phyloP scores from a whole-genome alignment of 2,797 vertebrate species.

The Trematomus bernacchii region DNA sequence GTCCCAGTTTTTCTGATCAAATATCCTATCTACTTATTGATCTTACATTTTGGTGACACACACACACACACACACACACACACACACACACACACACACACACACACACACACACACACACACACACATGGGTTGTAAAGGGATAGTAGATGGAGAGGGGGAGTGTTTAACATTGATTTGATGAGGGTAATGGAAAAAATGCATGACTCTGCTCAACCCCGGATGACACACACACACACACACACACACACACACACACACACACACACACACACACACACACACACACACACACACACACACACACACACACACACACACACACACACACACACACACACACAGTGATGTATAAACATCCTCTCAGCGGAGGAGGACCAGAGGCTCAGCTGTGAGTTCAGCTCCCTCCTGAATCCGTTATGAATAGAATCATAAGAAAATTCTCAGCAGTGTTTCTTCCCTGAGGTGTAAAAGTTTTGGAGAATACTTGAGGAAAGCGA shows the following conservation, averaged over 20 bases:
- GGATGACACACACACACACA: slow-evolving; percentile 58
- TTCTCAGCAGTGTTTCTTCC: slow-evolving; percentile 26
- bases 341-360: slow-evolving; percentile 71
- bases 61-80: background rate
- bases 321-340: slow-evolving; percentile 37
- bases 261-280: slow-evolving; percentile 36
- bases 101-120: slow-evolving; percentile 25
- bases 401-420: slow-evolving; percentile 56
- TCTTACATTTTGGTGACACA: slow-evolving; percentile 20
- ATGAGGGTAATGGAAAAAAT: slow-evolving; percentile 88
- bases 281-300: slow-evolving; percentile 29
- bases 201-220: slow-evolving; percentile 77
- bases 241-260: slow-evolving; percentile 29
- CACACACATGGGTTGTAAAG: slow-evolving; percentile 18
- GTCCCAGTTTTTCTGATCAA: slow-evolving; percentile 63
- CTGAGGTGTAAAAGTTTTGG: slow-evolving; percentile 24
- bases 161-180: slow-evolving; percentile 83
- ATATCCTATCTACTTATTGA: slow-evolving; percentile 65
- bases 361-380: slow-evolving; percentile 73
- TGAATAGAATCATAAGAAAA: slow-evolving; percentile 46
- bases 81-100: slow-evolving; percentile 26
- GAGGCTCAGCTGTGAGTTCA: slow-evolving; percentile 63
- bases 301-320: slow-evolving; percentile 26
- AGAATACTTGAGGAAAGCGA: background rate
- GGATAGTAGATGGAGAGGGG: slow-evolving; percentile 57